These are phyloP conservation scores for Callipepla squamata DNA, from an alignment of 2,113 vertebrate species.

Conservation along the genomic window DNA sequence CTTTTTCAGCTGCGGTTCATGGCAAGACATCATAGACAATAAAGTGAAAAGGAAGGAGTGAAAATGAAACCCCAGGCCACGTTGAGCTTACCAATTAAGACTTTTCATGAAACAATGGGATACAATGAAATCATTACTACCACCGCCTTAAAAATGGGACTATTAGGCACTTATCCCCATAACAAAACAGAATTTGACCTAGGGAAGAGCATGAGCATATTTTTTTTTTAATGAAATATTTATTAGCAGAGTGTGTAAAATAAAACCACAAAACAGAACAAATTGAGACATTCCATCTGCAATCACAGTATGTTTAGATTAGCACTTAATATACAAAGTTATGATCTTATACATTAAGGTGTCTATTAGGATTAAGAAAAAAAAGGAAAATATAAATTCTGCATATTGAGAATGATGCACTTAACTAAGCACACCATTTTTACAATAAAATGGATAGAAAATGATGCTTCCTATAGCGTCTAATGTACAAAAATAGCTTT, in stretches of 20 bases:
- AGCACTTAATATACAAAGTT: not conserved
- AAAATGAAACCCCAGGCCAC: not conserved
- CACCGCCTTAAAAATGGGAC: not conserved
- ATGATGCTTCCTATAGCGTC: not conserved
- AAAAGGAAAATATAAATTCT: not conserved
- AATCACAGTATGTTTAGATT: not conserved
- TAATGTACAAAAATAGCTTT: not conserved
- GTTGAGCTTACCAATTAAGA: not conserved
- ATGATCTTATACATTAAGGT: not conserved
- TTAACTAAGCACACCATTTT: not conserved
- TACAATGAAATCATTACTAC: not conserved
- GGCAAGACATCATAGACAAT: not conserved
- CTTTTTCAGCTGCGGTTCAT: not conserved
- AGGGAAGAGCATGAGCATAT: not conserved
- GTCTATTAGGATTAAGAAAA: not conserved
- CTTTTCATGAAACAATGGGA: not conserved
- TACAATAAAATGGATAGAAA: not conserved
- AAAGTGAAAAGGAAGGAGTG: not conserved
- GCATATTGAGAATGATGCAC: not conserved
- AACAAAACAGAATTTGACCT: not conserved
- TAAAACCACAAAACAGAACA: not conserved
- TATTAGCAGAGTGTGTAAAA: not conserved
- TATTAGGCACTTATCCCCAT: not conserved
- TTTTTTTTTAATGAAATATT: not conserved
- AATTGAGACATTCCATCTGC: not conserved